A percentile compares a stretch with the other conserved stretches of the same genome.
phyloP scores from a whole-genome alignment of 2,113 vertebrate genomes.

The Channa maculata region DNA sequence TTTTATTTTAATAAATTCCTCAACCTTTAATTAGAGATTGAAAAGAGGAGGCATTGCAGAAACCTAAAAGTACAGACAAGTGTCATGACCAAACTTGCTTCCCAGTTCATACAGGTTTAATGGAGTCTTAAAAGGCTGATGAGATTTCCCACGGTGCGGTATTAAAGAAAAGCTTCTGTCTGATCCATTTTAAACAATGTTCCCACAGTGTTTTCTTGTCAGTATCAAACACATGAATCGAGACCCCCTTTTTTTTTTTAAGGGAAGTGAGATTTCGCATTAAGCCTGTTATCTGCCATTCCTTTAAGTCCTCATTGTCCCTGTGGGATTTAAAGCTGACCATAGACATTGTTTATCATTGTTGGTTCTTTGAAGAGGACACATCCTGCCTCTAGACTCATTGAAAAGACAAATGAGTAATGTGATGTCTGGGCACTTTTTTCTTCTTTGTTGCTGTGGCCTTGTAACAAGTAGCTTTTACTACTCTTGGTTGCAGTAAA shows the following conservation, averaged over 20 bases:
- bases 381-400: constrained; percentile 62
- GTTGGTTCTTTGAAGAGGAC: constrained; percentile 64
- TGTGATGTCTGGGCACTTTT: constrained; percentile 37
- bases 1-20: constrained; percentile 3
- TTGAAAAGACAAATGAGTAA: constrained; percentile 43
- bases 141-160: constrained; percentile 33
- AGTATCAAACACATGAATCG: constrained; percentile 45
- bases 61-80: neutral
- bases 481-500: neutral
- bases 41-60: neutral
- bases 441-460: constrained; percentile 21
- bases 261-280: constrained; percentile 34
- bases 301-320: constrained; percentile 31
- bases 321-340: constrained; percentile 45
- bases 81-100: neutral
- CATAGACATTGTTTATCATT: constrained; percentile 69
- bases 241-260: too few species aligned
- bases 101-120: constrained; percentile 34
- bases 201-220: constrained; percentile 42
- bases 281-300: constrained; percentile 45
- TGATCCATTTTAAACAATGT: constrained; percentile 54
- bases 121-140: constrained; percentile 11
- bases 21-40: constrained; percentile 4
- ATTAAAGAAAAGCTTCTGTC: constrained; percentile 33
- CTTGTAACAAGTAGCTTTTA: constrained; percentile 26